A percentile compares a stretch with the other conserved stretches of the same genome.
Evolutionary conservation across 23 tunicate genomes (phyloP).

Genomic region (Clavelina lepadiformis): DNA sequence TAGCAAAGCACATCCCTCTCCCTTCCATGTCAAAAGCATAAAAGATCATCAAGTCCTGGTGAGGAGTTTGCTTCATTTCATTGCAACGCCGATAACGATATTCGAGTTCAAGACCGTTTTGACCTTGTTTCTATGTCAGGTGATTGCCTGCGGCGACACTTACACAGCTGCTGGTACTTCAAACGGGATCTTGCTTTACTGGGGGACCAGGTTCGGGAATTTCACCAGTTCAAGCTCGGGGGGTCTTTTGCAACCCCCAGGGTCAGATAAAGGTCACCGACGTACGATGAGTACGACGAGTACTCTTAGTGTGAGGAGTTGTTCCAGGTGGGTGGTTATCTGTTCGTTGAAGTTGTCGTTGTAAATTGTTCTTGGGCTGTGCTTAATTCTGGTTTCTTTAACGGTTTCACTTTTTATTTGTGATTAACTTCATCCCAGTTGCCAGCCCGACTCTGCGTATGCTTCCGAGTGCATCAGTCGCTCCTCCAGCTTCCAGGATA

Average conservation of each 20-base stretch:
- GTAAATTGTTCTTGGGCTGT: no score
- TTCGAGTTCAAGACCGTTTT: no score
- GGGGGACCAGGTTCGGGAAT: slow-evolving; percentile 75
- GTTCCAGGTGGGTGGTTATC: slow-evolving; percentile 28
- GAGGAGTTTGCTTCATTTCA: slow-evolving; percentile 5
- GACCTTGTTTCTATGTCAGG: slow-evolving; percentile 8
- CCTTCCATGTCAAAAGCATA: slow-evolving; percentile 52
- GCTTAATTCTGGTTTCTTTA: not conserved
- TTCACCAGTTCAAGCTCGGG: not conserved
- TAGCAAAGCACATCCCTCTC: slow-evolving; percentile 50
- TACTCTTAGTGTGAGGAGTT: slow-evolving; percentile 43
- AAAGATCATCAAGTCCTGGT: slow-evolving; percentile 46
- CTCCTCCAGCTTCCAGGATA: slow-evolving; percentile 57
- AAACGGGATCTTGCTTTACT: slow-evolving; percentile 50
- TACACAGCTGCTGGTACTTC: slow-evolving; percentile 70
- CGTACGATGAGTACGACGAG: slow-evolving; percentile 61
- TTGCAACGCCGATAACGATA: no score
- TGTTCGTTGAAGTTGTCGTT: no score
- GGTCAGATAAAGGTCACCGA: slow-evolving; percentile 21
- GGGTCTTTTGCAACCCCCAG: slow-evolving; percentile 27
- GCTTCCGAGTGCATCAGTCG: slow-evolving; percentile 64
- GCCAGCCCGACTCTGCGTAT: slow-evolving; percentile 34
- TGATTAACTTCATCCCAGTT: slow-evolving; percentile 6
- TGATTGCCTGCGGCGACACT: slow-evolving; percentile 67
- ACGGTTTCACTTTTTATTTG: slow-evolving; percentile 1